Evolutionary conservation across 2,797 vertebrate species (phyloP).

Genomic region (Thaleichthys pacificus): DNA sequence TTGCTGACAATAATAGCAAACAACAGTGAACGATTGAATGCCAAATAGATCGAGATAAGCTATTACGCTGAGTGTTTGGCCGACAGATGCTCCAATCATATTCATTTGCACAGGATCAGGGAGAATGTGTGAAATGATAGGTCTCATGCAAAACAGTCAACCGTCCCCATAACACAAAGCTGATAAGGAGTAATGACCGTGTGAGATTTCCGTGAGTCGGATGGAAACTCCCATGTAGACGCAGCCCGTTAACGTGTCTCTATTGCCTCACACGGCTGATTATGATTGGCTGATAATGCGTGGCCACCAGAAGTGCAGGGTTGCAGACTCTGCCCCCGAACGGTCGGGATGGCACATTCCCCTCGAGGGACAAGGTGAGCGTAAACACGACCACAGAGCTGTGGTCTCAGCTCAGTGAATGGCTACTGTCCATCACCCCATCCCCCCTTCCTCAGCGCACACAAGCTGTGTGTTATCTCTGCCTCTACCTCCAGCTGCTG

Average conservation of each 20-base stretch:
- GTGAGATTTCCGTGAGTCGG: not conserved
- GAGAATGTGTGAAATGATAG: not conserved
- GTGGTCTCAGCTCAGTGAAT: no score
- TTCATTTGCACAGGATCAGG: conserved; percentile 16
- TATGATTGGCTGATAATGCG: not conserved
- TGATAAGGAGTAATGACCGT: conserved; percentile 18
- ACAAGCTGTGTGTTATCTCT: not conserved
- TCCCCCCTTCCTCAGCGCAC: no score
- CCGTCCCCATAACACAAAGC: not conserved
- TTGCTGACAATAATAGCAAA: conserved; percentile 37
- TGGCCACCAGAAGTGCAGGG: not conserved
- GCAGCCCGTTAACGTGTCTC: conserved; percentile 7
- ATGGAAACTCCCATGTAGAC: not conserved
- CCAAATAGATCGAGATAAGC: not conserved
- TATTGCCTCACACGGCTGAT: not conserved
- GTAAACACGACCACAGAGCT: not conserved
- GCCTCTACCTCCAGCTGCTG: not conserved
- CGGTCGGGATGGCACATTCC: not conserved
- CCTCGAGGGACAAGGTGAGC: no score
- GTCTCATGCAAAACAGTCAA: not conserved
- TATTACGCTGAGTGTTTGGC: conserved; percentile 24
- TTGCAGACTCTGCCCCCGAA: conserved; percentile 1
- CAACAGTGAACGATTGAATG: not conserved
- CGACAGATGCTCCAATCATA: conserved; percentile 14
- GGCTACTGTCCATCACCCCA: no score